Evolutionary conservation across 1,140 invertebrate species (phyloP).

Genomic region (Arctopsyche grandis): DNA sequence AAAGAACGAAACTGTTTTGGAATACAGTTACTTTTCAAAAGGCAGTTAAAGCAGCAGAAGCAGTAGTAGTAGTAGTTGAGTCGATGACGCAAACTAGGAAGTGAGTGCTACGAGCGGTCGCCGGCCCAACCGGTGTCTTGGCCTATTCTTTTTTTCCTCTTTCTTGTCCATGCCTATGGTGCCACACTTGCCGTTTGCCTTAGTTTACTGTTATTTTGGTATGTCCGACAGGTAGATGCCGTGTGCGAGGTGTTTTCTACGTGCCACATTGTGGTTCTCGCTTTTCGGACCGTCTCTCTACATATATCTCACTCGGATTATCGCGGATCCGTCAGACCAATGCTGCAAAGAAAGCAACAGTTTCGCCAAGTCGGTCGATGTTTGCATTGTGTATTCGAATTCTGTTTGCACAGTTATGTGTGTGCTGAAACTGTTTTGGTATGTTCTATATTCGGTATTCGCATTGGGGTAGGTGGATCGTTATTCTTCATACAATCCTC

Average conservation of each 20-base stretch:
- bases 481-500: no score
- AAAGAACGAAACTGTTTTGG: slow-evolving; percentile 4
- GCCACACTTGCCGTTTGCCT: slow-evolving; percentile 5
- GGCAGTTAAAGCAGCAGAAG: background rate
- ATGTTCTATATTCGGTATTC: no score
- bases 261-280: background rate
- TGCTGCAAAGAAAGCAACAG: slow-evolving; percentile 10
- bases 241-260: background rate
- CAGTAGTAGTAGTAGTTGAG: slow-evolving; percentile 6
- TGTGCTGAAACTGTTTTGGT: no score
- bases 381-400: background rate
- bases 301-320: no score
- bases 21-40: slow-evolving; percentile 13
- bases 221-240: slow-evolving; percentile 2
- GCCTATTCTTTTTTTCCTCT: slow-evolving; percentile 29
- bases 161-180: background rate
- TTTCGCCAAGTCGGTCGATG: slow-evolving; percentile 7
- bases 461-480: no score
- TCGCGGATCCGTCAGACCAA: background rate
- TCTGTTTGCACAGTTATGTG: background rate
- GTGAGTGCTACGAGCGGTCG: slow-evolving; percentile 31
- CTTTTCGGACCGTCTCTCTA: background rate
- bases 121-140: slow-evolving; percentile 41
- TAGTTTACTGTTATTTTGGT: slow-evolving; percentile 34
- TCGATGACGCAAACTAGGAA: slow-evolving; percentile 44